Percentiles rank a stretch among this genome's conserved stretches.
phyloP scores from a whole-genome alignment of 2,797 vertebrate species.

The Rhinatrema bivittatum region DNA sequence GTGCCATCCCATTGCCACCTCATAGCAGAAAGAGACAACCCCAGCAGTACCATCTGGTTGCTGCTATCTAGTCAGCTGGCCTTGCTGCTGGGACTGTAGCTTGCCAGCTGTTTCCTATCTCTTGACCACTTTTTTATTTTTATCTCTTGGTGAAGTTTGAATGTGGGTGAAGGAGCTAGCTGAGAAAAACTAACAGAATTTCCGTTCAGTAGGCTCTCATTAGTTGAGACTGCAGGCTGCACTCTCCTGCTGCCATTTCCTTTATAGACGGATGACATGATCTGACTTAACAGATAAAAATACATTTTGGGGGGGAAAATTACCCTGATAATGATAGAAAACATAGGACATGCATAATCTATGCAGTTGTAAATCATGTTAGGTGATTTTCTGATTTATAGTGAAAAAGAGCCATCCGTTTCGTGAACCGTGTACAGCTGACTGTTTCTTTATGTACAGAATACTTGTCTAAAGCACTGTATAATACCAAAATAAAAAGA shows the following conservation, averaged over 20 bases:
- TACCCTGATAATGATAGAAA: conserved; percentile 30
- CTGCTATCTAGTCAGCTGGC: conserved; percentile 88
- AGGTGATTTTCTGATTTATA: conserved; percentile 36
- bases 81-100: conserved; percentile 70
- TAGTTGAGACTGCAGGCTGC: conserved; percentile 51
- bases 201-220: conserved; percentile 71
- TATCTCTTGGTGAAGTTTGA: conserved; percentile 54
- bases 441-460: too few relatives aligned
- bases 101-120: conserved; percentile 86
- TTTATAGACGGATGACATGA: conserved; percentile 63
- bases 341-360: conserved; percentile 26
- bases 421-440: too few relatives aligned
- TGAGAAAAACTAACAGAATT: conserved; percentile 63
- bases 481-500: too few relatives aligned
- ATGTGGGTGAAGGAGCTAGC: conserved; percentile 59
- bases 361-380: conserved; percentile 35
- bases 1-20: conserved; percentile 97
- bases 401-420: too few relatives aligned
- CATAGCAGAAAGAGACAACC: conserved; percentile 79
- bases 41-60: conserved; percentile 89
- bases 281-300: conserved; percentile 50
- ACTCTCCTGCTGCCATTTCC: conserved; percentile 65
- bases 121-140: conserved; percentile 60
- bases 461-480: too few relatives aligned
- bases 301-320: conserved; percentile 37